Evolutionary conservation across 2,113 vertebrate genomes (phyloP), one percentile per base, ranked within the genome.

Genomic region (Malurus cyaneus): DNA sequence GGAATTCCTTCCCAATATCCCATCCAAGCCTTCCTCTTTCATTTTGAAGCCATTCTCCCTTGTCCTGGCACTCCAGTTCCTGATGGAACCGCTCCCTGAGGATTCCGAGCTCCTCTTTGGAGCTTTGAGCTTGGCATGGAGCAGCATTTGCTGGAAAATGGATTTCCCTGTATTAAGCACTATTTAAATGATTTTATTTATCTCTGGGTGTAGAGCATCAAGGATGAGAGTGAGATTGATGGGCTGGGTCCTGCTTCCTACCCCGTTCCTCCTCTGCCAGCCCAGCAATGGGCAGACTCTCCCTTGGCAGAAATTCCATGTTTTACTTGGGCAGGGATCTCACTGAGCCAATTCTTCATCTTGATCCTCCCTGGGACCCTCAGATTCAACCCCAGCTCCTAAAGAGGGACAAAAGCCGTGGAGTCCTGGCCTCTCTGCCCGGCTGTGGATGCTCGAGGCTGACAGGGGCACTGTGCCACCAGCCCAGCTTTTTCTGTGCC

Each of bases 151-250:
- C 83, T 88, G 64, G 60, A 60, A 84, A 62, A 36, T 24, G 34
- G 20, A 41, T 91, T 74, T 70, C 17, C 6, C 42, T 54, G 8
- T 24, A 12, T 60, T 46, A 67, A 62, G 34, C 7, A 5, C 59
- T 57, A 61, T 32, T 44, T 7, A 19, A 73, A 50, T 41, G 1
- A 14, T 36, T 62, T 80, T 52, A 3, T 88, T 77, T 80, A 1
- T 49, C 57, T 64, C 60, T 81, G 36, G 28, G 25, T 60, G 4
- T 10, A 28, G 46, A 6, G 11, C 44, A 17, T 39, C 9, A 62
- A 77, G 67, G 20, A 36, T 0, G 0, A 57, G 71, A 54, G 36
- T 0, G 1, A 14, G 19, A 39, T 1, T 16, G 29, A 46, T 23
- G 53, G 10, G 12, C 28, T 61, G 69, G 44, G 16, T 73, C 62